Base-by-base conservation (phyloP, 1,140 invertebrate species). In the Drosophila obscura region DNA sequence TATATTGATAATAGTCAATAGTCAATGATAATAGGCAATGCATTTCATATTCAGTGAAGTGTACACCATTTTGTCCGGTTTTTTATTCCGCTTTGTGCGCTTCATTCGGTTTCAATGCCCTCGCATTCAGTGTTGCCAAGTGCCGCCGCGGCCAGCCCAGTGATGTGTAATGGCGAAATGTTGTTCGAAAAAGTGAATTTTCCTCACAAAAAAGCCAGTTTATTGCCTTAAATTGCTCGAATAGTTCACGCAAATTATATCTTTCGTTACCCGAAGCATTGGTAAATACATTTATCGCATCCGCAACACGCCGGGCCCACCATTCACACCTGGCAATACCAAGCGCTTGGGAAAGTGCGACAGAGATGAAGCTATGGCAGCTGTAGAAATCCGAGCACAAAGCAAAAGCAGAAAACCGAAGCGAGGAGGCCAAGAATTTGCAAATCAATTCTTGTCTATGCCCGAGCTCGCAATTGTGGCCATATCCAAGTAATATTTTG, bases 381-480 rank as follows among this genome's bases (percentile, higher is more conserved):
- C 50, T 69, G 53, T 43, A 65, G 51, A 80, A 84, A 69, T 65
- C 73, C 80, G 77, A 88, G 59, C 69, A 80, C 58, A 80, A 90
- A 77, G 67, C 65, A 73, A 89, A 73, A 81, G 64, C 50, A 51
- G 65, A 90, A 81, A 89, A 84, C 74, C 85, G 85, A 90, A 90
- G 80, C 85, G 74, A 84, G 39, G 58, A 72, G 68, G 66, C 55
- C 73, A 68, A 80, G 71, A 73, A 87, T 71, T 83, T 90, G 73
- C 74, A 90, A 90, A 90, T 90, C 89, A 90, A 90, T 90, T 90
- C 90, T 89, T 91, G 84, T 91, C 89, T 91, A 91, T 91, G 84
- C 84, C 69, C 77, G 77, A 83, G 63, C 72, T 74, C 61, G 81
- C 66, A 52, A 72, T 80, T 83, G 68, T 73, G 65, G 61, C 56